Evolutionary conservation across 2,797 vertebrate genomes (phyloP).

Genomic region (Rhinophrynus dorsalis): DNA sequence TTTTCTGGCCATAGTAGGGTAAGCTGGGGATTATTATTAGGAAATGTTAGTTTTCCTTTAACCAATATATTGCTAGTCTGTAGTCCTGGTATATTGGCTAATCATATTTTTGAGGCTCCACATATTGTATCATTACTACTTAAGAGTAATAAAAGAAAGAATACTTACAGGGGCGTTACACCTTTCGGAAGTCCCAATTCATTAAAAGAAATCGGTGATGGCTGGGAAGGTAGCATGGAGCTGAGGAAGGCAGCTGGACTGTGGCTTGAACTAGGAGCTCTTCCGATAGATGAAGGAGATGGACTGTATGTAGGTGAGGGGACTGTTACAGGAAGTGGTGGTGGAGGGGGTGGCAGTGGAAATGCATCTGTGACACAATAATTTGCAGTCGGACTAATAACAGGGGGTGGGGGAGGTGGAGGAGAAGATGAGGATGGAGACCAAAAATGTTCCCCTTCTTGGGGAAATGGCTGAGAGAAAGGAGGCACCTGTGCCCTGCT

Average conservation of each 20-base stretch:
- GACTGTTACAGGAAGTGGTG: conserved; percentile 64
- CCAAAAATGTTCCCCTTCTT: conserved; percentile 74
- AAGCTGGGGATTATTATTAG: no score
- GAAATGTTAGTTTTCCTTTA: no score
- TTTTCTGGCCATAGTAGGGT: no score
- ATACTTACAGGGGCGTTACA: conserved; percentile 88
- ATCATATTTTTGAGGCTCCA: no score
- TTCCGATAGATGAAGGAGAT: conserved; percentile 67
- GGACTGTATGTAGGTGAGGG: conserved; percentile 64
- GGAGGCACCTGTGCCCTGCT: conserved; percentile 71
- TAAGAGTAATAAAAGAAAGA: conserved; percentile 32
- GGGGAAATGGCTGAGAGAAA: conserved; percentile 69
- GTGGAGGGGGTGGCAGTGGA: conserved; percentile 78
- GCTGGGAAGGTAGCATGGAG: conserved; percentile 84
- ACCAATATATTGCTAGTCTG: no score
- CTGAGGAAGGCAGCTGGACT: conserved; percentile 92
- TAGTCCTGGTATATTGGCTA: no score
- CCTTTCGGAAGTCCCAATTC: conserved; percentile 92
- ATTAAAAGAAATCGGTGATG: conserved; percentile 75
- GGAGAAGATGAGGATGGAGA: conserved; percentile 87
- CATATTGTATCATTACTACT: no score
- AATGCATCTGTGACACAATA: conserved; percentile 66
- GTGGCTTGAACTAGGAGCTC: conserved; percentile 76
- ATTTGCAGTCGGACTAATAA: conserved; percentile 68
- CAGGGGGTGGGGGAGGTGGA: conserved; percentile 83